Percentiles rank a stretch among this genome's conserved stretches.
Evolutionary conservation across 1,140 invertebrate genomes (phyloP).

Genomic region (Dinoponera quadriceps): DNA sequence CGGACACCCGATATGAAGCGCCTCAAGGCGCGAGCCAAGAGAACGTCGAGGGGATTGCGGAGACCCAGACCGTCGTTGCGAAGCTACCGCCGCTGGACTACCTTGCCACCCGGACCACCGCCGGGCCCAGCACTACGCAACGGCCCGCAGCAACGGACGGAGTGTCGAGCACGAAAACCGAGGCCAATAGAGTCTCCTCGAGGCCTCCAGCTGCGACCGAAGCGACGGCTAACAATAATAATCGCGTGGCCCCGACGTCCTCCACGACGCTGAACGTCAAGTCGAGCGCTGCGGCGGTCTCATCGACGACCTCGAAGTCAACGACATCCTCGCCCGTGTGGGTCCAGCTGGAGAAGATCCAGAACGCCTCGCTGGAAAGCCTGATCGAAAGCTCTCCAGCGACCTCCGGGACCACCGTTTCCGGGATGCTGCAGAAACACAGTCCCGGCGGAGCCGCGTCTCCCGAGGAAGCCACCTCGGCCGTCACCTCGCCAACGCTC

Average conservation of each 20-base stretch:
- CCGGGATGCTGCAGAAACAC: background rate
- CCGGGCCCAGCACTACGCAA: background rate
- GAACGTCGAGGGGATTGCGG: too few species aligned
- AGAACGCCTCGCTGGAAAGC: too few species aligned
- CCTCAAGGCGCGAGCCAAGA: background rate
- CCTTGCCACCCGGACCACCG: background rate
- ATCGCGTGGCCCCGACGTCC: background rate
- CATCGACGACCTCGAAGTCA: background rate
- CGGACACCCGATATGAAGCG: background rate
- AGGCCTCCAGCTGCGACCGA: background rate
- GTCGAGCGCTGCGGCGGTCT: background rate
- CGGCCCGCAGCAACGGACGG: background rate
- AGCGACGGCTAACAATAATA: background rate
- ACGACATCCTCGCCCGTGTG: background rate
- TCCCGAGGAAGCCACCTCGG: background rate
- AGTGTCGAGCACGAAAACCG: background rate
- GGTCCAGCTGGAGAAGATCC: slow-evolving; percentile 4
- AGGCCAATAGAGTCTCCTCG: background rate
- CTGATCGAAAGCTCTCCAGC: background rate
- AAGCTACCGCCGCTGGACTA: background rate
- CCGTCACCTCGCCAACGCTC: background rate
- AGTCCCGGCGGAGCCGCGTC: background rate
- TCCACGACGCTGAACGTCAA: background rate
- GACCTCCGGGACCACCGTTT: background rate
- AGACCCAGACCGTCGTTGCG: background rate